Base-by-base conservation (phyloP, 2,888 invertebrate species). In the Tetrapedia diversipes region DNA sequence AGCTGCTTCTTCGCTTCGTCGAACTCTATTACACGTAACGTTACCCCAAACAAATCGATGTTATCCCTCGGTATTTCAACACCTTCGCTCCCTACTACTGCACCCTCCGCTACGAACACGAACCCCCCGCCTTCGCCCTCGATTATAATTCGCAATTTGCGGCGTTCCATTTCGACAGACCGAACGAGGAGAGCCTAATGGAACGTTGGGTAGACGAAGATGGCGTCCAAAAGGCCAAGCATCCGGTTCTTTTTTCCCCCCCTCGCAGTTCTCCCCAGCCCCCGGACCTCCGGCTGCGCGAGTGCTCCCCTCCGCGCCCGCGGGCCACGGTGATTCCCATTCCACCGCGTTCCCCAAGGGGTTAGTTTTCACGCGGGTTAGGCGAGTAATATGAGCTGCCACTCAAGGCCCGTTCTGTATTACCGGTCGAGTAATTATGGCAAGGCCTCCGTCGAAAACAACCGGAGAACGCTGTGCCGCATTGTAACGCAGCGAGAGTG, bases 351-450 rank as follows among this genome's bases (percentile, higher is more conserved):
- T 81, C 83, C 86, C 86, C 87, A 81, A 87, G 86, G 88, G 89
- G 89, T 89, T 89, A 88, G 88, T 89, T 89, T 89, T 89, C 89
- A 88, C 88, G 88, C 89, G 87, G 88, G 88, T 89, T 89, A 87
- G 88, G 84, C 86, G 87, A 86, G 89, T 90, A 90, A 90, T 90
- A 90, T 88, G 89, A 90, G 88, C 89, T 90, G 90, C 89, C 90
- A 90, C 89, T 90, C 89, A 90, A 89, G 86, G 84, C 79, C 86
- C 86, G 86, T 86, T 86, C 89, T 86, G 86, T 88, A 89, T 88
- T 89, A 89, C 87, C 85, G 88, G 85, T 85, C 87, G 85, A 90
- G 89, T 89, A 90, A 90, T 90, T 90, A 90, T 88, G 87, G 85
- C 86, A 83, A 84, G 83, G 86, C 84, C 85, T 86, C 75, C 73